Evolutionary conservation across 2,797 vertebrate genomes (phyloP).

Genomic region (Carcharodon carcharias): DNA sequence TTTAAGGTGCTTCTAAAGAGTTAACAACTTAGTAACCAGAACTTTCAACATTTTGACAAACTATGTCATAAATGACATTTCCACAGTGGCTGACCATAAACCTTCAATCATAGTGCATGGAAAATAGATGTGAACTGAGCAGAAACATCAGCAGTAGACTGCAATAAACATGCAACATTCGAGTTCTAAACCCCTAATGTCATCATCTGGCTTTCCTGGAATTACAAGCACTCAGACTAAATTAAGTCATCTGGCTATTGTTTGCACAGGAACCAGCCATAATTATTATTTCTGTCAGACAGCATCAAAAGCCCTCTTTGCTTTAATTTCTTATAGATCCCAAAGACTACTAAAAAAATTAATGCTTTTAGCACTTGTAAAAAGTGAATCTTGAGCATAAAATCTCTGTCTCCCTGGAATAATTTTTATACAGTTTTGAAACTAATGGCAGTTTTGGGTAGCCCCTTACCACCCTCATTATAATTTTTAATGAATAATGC

Average conservation of each 20-base stretch:
- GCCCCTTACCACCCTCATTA: background rate
- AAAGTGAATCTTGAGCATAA: background rate
- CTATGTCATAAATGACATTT: background rate
- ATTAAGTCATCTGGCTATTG: slow-evolving; percentile 25
- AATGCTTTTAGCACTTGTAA: background rate
- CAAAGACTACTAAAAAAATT: background rate
- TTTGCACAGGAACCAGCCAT: background rate
- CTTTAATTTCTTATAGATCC: background rate
- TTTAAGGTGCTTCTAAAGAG: background rate
- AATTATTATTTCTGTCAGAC: background rate
- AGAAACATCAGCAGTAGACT: background rate
- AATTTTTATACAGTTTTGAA: background rate
- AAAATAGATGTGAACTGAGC: background rate
- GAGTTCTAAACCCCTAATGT: background rate
- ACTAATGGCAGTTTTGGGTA: background rate
- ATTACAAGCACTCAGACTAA: background rate
- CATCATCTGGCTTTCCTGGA: slow-evolving; percentile 19
- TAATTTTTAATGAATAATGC: background rate
- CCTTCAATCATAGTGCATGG: background rate
- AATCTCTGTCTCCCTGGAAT: background rate
- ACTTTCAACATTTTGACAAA: background rate
- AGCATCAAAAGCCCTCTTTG: background rate
- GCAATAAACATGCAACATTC: background rate
- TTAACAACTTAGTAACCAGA: background rate
- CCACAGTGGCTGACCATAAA: background rate